Conservation (phyloP, 2,113 vertebrate species). For the Rhinolophus sinicus region DNA sequence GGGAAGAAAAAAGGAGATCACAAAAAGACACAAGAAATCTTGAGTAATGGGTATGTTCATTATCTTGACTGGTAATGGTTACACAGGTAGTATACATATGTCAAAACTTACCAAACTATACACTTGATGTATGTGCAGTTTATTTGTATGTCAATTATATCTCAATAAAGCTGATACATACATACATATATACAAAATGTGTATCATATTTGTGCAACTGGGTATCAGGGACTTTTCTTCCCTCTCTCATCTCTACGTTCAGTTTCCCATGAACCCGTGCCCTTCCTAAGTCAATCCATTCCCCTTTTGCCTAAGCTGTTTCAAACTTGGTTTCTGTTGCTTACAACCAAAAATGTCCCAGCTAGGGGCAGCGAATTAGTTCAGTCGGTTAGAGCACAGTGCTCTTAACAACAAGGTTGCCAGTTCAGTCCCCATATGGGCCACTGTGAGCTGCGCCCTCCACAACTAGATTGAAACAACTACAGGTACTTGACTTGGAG, state of each 20-base stretch:
- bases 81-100: not conserved
- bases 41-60: not conserved
- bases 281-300: not conserved
- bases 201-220: not conserved
- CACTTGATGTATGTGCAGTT: not conserved
- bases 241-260: not conserved
- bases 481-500: no score
- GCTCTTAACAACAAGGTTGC: no score
- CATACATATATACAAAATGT: not conserved
- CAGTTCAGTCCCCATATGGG: no score
- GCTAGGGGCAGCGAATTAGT: no score
- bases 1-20: not conserved
- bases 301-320: conserved; percentile 6
- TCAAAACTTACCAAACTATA: not conserved
- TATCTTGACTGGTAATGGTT: not conserved
- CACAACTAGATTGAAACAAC: no score
- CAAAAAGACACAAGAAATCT: not conserved
- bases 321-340: not conserved
- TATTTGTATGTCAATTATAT: not conserved
- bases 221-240: no score
- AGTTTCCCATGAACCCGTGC: not conserved
- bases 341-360: not conserved
- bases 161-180: not conserved
- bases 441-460: no score
- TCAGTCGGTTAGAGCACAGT: no score